phyloP scores from a whole-genome alignment of 2,113 vertebrate species.

The Alectura lathami region DNA sequence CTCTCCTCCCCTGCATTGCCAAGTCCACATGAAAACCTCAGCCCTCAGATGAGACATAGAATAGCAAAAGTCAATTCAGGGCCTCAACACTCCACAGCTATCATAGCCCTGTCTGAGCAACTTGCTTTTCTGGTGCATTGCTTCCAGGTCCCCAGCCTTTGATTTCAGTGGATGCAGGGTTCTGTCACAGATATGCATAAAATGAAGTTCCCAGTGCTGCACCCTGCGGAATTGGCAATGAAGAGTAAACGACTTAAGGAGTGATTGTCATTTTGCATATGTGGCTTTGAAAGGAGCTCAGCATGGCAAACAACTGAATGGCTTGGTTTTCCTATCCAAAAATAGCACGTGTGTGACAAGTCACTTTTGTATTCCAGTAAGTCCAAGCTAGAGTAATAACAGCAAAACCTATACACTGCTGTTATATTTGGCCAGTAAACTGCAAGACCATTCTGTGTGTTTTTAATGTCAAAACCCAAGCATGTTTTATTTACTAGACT shows the following conservation, averaged over 20 bases:
- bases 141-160: not conserved
- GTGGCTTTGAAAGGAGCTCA: not conserved
- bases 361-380: not conserved
- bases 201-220: not conserved
- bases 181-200: not conserved
- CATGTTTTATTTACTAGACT: not conserved
- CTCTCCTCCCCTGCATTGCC: not conserved
- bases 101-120: not conserved
- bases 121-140: not conserved
- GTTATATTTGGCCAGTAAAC: not conserved
- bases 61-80: not conserved
- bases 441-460: not conserved
- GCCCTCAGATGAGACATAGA: not conserved
- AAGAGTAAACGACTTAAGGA: not conserved
- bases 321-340: not conserved
- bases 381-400: not conserved
- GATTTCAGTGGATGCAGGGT: not conserved
- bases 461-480: not conserved
- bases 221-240: not conserved
- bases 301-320: not conserved
- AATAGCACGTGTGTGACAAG: not conserved
- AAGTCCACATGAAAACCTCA: not conserved
- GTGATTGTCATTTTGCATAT: not conserved
- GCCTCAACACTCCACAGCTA: fast-evolving
- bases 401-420: not conserved